A percentile compares a stretch with the other conserved stretches of the same genome.
Conservation (phyloP, 1,140 invertebrate genomes). For the Protaetia brevitarsis region DNA sequence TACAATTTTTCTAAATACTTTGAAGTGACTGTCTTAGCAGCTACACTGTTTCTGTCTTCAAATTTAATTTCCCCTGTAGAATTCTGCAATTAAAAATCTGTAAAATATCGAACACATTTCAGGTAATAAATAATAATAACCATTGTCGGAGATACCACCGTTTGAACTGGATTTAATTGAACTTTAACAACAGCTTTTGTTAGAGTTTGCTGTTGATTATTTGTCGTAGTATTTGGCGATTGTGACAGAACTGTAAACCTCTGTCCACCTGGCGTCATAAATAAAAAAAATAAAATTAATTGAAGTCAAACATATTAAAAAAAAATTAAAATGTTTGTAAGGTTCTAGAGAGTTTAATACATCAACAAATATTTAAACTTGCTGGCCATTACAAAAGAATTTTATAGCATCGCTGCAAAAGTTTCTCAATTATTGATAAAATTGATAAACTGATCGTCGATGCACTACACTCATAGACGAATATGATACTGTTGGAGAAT, state of each 20-base stretch:
- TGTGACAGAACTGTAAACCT: constrained; percentile 57
- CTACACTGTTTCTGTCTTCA: constrained; percentile 27
- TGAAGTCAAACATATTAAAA: neutral
- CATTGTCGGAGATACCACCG: constrained; percentile 31
- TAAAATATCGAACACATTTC: no score
- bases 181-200: constrained; percentile 47
- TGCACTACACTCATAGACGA: constrained; percentile 10
- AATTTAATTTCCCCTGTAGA: constrained; percentile 23
- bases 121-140: no score
- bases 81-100: neutral
- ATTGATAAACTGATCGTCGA: constrained; percentile 29
- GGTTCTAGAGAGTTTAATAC: constrained; percentile 16
- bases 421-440: constrained; percentile 22
- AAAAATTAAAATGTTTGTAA: constrained; percentile 27
- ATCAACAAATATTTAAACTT: neutral
- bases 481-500: no score
- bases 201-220: constrained; percentile 1
- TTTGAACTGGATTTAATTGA: constrained; percentile 42
- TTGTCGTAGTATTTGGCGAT: constrained; percentile 39
- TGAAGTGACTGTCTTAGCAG: constrained; percentile 35
- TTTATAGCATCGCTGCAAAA: constrained; percentile 33
- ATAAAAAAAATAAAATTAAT: neutral
- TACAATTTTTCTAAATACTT: constrained; percentile 46
- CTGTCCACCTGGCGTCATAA: constrained; percentile 53
- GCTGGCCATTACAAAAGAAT: neutral